phyloP scores from a whole-genome alignment of 1,140 invertebrate species.

The Sinella curviseta region DNA sequence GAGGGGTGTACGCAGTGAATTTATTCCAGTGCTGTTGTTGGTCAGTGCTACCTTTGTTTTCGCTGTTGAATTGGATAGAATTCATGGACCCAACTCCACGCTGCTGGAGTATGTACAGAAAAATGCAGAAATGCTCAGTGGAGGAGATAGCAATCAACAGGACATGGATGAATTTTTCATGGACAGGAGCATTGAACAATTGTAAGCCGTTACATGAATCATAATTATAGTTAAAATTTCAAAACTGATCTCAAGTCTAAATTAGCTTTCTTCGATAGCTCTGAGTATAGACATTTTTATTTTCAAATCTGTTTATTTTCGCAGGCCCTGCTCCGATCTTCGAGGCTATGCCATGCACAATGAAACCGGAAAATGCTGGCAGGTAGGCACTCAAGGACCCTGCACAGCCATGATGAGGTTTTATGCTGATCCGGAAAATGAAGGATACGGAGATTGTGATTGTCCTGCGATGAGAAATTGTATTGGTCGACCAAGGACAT shows the following conservation, averaged over 20 bases:
- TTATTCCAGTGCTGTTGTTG: no score
- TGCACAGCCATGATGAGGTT: constrained; percentile 45
- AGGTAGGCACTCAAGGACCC: background rate
- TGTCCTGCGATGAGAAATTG: constrained; percentile 39
- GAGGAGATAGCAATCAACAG: constrained; percentile 17
- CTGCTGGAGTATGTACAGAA: background rate
- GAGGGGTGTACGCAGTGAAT: no score
- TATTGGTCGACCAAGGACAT: constrained; percentile 37
- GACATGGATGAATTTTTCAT: background rate
- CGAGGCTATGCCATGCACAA: constrained; percentile 40
- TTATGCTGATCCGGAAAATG: constrained; percentile 30
- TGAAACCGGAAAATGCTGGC: constrained; percentile 7
- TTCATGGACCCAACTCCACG: background rate
- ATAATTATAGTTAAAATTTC: background rate
- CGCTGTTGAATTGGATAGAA: background rate
- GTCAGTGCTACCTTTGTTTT: no score
- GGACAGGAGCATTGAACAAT: constrained; percentile 34
- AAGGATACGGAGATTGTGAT: constrained; percentile 44
- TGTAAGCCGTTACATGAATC: constrained; percentile 18
- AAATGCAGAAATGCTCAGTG: background rate
- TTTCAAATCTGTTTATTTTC: background rate
- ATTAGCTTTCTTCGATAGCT: no score
- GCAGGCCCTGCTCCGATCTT: constrained; percentile 32
- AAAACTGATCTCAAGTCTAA: background rate
- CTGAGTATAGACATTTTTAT: no score